Base-by-base conservation (phyloP, 2,888 invertebrate genomes). In the Cosmia pyralina region DNA sequence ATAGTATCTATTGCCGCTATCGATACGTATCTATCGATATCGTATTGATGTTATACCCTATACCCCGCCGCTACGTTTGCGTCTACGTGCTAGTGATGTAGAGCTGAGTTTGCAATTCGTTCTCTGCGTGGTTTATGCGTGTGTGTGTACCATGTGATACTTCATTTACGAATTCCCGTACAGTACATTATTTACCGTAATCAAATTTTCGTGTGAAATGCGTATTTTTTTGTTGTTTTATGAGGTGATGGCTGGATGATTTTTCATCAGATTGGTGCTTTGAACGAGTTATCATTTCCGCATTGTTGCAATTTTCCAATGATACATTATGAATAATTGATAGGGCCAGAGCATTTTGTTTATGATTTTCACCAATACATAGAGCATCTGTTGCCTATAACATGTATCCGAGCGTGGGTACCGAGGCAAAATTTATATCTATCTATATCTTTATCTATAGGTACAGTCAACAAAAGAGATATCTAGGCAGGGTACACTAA, bases 21-120 rank as follows among this genome's bases (percentile, higher is more conserved):
- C 87, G 90, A 88, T 85, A 77, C 72, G 77, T 73, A 79, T 85
- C 80, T 77, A 88, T 89, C 88, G 89, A 88, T 90, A 87, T 87
- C 75, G 82, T 79, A 82, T 85, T 80, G 84, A 82, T 88, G 87
- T 86, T 88, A 88, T 89, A 87, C 88, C 88, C 88, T 88, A 88
- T 89, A 87, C 88, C 88, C 88, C 87, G 87, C 86, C 89, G 88
- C 89, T 91, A 80, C 82, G 84, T 85, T 85, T 90, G 90, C 88
- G 88, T 89, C 89, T 88, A 90, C 90, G 89, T 89, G 89, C 87
- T 76, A 87, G 90, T 93, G 93, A 93, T 92, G 89, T 92, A 92
- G 88, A 88, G 90, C 91, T 88, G 88, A 92, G 90, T 91, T 89
- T 88, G 91, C 90, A 90, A 91, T 92, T 91, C 90, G 90, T 91